Conservation (phyloP, 2,888 invertebrate genomes). For the Lottia scabra region DNA sequence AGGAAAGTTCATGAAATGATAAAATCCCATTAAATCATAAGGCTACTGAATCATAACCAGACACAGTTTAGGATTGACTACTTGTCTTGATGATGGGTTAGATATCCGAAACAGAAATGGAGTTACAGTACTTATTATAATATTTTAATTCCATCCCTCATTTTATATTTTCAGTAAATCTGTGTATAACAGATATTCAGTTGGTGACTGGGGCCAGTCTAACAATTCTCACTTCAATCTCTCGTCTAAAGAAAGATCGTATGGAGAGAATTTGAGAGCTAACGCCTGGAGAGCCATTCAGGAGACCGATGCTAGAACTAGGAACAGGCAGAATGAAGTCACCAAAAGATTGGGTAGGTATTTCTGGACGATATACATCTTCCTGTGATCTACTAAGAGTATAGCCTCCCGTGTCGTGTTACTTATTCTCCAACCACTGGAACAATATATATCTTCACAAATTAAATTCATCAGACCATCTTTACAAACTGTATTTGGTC, state of each 20-base stretch:
- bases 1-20: too few species aligned
- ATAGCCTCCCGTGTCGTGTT: too few species aligned
- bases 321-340: slow-evolving; percentile 77
- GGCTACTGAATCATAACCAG: too few species aligned
- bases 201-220: slow-evolving; percentile 90
- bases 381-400: too few species aligned
- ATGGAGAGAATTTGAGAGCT: slow-evolving; percentile 61
- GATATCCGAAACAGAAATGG: not conserved
- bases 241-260: slow-evolving; percentile 86
- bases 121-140: not conserved
- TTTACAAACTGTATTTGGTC: too few species aligned
- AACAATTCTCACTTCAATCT: slow-evolving; percentile 82
- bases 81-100: too few species aligned
- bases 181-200: slow-evolving; percentile 85
- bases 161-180: slow-evolving; percentile 46
- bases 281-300: slow-evolving; percentile 67
- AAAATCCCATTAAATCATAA: too few species aligned
- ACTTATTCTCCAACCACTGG: too few species aligned
- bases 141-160: not conserved
- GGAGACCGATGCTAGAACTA: slow-evolving; percentile 67
- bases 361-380: too few species aligned
- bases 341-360: slow-evolving; percentile 81
- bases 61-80: too few species aligned
- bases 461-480: not conserved
- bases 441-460: too few species aligned